These are phyloP conservation scores for Muntiacus muntjak DNA, from an alignment of 2,113 vertebrate genomes.

Conservation along the genomic window DNA sequence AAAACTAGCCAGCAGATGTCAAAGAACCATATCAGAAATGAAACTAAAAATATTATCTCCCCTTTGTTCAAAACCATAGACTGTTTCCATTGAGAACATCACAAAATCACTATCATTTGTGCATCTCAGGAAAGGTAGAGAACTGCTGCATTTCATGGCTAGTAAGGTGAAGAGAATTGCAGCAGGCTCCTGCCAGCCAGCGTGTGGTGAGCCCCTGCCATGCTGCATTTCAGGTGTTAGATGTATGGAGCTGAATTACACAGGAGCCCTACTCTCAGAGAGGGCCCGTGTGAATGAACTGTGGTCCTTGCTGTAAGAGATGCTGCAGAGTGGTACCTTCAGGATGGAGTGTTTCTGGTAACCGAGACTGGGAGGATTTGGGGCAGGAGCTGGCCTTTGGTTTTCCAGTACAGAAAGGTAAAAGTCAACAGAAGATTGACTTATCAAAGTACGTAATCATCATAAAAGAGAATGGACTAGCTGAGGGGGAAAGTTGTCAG, in stretches of 20 bases:
- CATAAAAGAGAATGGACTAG: not conserved
- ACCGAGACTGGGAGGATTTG: not conserved
- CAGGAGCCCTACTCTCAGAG: not conserved
- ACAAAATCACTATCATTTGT: not conserved
- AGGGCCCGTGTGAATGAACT: not conserved
- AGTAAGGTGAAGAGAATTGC: not conserved
- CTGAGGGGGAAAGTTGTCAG: not conserved
- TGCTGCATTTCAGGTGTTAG: not conserved
- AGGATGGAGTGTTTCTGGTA: not conserved
- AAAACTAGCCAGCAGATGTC: not conserved
- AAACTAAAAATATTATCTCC: not conserved
- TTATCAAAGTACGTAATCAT: not conserved
- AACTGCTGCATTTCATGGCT: not conserved
- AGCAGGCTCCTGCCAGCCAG: not conserved
- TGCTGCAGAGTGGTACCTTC: not conserved
- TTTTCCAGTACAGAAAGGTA: not conserved
- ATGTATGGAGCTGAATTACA: not conserved
- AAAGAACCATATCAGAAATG: not conserved
- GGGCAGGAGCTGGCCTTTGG: not conserved
- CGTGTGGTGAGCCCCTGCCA: not conserved
- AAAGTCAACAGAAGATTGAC: not conserved
- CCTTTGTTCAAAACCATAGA: not conserved
- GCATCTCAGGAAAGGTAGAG: not conserved
- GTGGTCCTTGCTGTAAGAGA: not conserved
- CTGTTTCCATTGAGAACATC: not conserved